Evolutionary conservation across 1,140 invertebrate species (phyloP).

Genomic region (Campoletis sonorensis): DNA sequence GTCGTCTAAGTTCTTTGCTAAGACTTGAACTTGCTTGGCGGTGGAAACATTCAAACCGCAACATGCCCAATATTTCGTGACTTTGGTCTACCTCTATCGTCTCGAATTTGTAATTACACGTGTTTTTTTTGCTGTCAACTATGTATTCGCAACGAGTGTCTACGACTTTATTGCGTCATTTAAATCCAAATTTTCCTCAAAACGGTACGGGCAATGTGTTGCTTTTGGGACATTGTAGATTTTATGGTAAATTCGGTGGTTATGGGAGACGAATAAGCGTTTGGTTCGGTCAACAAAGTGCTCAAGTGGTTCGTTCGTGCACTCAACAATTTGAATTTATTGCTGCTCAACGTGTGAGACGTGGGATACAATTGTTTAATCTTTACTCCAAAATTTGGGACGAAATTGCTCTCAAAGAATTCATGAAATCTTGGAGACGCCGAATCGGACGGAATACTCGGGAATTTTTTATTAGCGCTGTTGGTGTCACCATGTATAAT

Average conservation of each 20-base stretch:
- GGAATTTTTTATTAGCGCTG: conserved; percentile 72
- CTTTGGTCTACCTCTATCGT: background rate
- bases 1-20: background rate
- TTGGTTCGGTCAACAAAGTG: conserved; percentile 65
- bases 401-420: conserved; percentile 77
- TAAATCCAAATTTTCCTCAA: conserved; percentile 45
- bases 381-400: conserved; percentile 81
- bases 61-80: background rate
- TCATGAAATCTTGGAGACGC: conserved; percentile 76
- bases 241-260: conserved; percentile 47
- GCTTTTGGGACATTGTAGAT: conserved; percentile 25
- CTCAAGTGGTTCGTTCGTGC: conserved; percentile 73
- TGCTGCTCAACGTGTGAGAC: conserved; percentile 79
- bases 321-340: conserved; percentile 81
- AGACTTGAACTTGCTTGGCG: conserved; percentile 1
- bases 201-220: background rate
- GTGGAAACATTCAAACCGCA: conserved; percentile 20
- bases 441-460: conserved; percentile 69
- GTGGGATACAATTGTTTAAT: conserved; percentile 80
- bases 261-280: conserved; percentile 53
- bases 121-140: conserved; percentile 9
- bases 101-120: background rate
- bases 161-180: conserved; percentile 29
- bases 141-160: conserved; percentile 48
- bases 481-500: conserved; percentile 75